Evolutionary conservation across 1,140 invertebrate species (phyloP).

Genomic region (Kradibia gibbosae): DNA sequence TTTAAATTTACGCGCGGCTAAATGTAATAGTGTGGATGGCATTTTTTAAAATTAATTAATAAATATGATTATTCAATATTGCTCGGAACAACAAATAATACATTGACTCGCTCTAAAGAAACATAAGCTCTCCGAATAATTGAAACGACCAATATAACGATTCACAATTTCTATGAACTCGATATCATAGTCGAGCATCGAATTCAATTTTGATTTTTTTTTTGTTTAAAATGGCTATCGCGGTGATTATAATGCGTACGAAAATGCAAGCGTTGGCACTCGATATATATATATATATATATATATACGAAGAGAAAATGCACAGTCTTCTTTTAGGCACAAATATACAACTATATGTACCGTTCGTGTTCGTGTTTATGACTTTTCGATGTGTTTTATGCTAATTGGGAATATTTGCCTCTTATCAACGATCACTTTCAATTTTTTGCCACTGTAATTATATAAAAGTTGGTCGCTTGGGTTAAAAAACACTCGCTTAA

Average conservation of each 20-base stretch:
- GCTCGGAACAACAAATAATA: too few species aligned
- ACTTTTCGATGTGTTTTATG: constrained; percentile 24
- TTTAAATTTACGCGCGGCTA: too few species aligned
- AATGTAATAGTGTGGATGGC: too few species aligned
- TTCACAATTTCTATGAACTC: constrained; percentile 12
- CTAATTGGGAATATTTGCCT: constrained; percentile 48
- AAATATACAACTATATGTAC: constrained; percentile 32
- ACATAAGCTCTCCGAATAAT: too few species aligned
- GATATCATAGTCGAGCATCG: background rate
- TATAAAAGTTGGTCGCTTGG: constrained; percentile 34
- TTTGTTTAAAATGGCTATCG: background rate
- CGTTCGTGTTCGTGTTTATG: constrained; percentile 1
- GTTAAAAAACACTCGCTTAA: constrained; percentile 25
- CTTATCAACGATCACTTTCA: background rate
- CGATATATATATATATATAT: too few species aligned
- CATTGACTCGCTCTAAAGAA: too few species aligned
- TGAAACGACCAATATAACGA: too few species aligned
- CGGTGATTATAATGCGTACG: constrained; percentile 1
- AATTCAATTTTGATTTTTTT: constrained; percentile 18
- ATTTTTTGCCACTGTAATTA: constrained; percentile 34
- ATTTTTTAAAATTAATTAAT: too few species aligned
- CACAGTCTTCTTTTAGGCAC: constrained; percentile 44
- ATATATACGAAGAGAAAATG: constrained; percentile 22
- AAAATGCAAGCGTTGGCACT: constrained; percentile 37
- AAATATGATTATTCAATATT: too few species aligned